phyloP scores from a whole-genome alignment of 2,113 vertebrate species.

The Corythornis vintsioides region DNA sequence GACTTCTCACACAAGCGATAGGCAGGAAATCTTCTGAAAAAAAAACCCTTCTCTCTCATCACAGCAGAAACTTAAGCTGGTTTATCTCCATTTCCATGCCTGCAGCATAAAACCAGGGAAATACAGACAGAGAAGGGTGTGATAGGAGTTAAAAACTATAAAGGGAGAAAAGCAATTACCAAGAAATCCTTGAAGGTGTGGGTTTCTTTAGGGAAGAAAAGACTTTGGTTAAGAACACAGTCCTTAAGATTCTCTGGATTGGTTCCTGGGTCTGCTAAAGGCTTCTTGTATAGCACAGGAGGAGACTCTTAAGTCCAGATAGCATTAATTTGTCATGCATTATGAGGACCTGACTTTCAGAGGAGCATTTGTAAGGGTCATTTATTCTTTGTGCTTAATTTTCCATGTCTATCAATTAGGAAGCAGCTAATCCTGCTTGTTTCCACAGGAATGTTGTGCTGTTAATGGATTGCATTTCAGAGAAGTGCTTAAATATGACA shows the following conservation, averaged over 20 bases:
- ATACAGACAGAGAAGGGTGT: neutral
- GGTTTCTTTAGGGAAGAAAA: neutral
- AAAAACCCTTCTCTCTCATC: neutral
- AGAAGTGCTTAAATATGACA: neutral
- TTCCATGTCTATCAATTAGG: neutral
- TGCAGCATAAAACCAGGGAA: neutral
- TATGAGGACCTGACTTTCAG: neutral
- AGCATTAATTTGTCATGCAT: neutral
- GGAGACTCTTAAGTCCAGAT: neutral
- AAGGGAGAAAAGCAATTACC: neutral
- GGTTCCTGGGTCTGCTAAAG: neutral
- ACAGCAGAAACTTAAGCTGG: neutral
- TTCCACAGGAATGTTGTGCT: neutral
- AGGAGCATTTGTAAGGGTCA: neutral
- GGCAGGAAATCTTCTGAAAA: neutral
- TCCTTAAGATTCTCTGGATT: neutral
- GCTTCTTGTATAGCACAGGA: neutral
- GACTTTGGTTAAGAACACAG: neutral
- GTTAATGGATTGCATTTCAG: neutral
- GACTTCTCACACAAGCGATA: neutral
- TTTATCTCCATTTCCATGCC: constrained; percentile 27
- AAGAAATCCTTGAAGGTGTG: neutral
- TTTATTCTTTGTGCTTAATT: neutral
- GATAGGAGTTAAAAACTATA: neutral
- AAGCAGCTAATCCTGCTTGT: neutral